Conservation (phyloP, 2,797 vertebrate species). For the Babyrousa celebensis region DNA sequence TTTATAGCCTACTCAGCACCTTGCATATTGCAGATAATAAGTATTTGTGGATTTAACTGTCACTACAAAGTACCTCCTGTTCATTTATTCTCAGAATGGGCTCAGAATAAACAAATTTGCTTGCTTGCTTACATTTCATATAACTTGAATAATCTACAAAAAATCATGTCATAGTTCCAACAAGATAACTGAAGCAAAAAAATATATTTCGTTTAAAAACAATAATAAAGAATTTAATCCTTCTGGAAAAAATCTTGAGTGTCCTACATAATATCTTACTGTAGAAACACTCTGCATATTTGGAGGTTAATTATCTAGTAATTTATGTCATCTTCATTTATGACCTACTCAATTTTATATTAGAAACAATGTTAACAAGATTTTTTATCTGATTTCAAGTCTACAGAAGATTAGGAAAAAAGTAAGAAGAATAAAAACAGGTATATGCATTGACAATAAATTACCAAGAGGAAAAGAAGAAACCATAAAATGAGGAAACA, state of each 20-base stretch:
- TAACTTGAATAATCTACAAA: slow-evolving; percentile 37
- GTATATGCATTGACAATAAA: neutral
- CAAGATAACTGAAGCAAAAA: slow-evolving; percentile 30
- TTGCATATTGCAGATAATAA: slow-evolving; percentile 7
- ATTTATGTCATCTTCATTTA: neutral
- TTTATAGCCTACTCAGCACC: neutral
- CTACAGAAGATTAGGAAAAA: slow-evolving; percentile 12
- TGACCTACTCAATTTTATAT: slow-evolving; percentile 8
- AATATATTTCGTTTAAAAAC: neutral
- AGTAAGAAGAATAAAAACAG: neutral
- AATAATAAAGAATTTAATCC: slow-evolving; percentile 1
- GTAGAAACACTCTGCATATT: neutral
- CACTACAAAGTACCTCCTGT: slow-evolving; percentile 67
- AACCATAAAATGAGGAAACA: neutral
- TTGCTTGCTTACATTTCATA: slow-evolving; percentile 9
- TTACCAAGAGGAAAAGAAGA: neutral
- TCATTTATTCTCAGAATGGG: slow-evolving; percentile 61
- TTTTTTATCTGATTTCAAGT: slow-evolving; percentile 39
- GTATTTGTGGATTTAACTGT: slow-evolving; percentile 32
- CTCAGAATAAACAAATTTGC: slow-evolving; percentile 21
- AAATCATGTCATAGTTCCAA: slow-evolving; percentile 31
- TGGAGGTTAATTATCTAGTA: neutral
- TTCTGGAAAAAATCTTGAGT: neutral
- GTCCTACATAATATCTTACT: neutral
- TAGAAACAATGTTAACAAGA: slow-evolving; percentile 14